phyloP scores from a whole-genome alignment of 2,888 invertebrate genomes.

The Polia nebulosa region DNA sequence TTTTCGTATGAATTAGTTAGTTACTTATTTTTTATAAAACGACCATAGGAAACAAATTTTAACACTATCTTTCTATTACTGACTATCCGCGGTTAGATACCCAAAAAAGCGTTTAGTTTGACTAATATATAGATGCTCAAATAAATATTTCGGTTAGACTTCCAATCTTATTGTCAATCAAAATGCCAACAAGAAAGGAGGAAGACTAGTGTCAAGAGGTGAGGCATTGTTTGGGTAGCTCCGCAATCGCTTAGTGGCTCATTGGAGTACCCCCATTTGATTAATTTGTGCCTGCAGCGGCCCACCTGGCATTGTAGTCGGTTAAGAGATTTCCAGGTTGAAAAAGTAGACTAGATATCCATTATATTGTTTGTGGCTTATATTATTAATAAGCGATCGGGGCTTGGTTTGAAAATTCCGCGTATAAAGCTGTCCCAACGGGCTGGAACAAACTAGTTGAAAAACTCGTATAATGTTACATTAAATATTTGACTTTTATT shows the following conservation, averaged over 20 bases:
- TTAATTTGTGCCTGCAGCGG: no score
- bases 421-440: not conserved
- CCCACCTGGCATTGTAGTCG: no score
- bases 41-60: not conserved
- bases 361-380: not conserved
- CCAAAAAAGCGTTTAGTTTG: not conserved
- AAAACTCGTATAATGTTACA: conserved; percentile 1
- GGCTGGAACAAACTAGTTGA: not conserved
- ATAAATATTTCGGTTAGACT: not conserved
- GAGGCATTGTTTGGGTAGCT: no score
- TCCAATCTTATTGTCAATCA: no score
- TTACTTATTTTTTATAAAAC: not conserved
- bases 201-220: no score
- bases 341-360: not conserved
- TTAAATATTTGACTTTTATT: not conserved
- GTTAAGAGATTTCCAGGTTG: no score
- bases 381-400: conserved; percentile 5
- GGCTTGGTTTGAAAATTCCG: conserved; percentile 3
- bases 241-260: no score
- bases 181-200: no score
- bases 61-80: not conserved
- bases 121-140: not conserved
- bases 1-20: conserved; percentile 7
- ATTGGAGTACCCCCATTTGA: no score
- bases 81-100: no score